These are phyloP conservation scores for Chelidonichthys spinosus DNA, from an alignment of 2,797 vertebrate genomes.

Conservation along the genomic window DNA sequence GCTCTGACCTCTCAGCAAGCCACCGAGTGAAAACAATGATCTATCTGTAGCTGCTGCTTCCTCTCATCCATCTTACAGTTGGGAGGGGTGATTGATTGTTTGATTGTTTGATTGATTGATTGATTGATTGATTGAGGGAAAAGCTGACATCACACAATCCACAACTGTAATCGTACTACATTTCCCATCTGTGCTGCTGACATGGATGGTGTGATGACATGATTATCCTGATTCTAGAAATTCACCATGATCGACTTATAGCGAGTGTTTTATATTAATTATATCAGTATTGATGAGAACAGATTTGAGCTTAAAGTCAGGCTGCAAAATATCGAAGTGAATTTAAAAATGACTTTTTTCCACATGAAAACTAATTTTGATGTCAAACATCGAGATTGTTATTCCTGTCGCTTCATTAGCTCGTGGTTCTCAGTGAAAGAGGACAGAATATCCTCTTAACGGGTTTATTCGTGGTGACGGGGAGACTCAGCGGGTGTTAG, in stretches of 20 bases:
- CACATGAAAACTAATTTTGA: not conserved
- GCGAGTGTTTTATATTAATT: no score
- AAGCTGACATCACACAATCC: conserved; percentile 32
- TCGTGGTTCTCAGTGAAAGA: conserved; percentile 12
- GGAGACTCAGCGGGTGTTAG: not conserved
- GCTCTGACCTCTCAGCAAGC: conserved; percentile 65
- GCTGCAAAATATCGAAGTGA: not conserved
- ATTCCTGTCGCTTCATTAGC: conserved; percentile 10
- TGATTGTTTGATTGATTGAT: conserved; percentile 41
- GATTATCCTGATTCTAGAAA: no score
- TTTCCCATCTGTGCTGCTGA: conserved; percentile 27
- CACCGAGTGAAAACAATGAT: conserved; percentile 67
- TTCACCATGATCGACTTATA: no score
- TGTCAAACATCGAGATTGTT: not conserved
- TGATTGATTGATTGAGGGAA: conserved; percentile 36
- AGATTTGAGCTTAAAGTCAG: not conserved
- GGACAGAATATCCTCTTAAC: conserved; percentile 24
- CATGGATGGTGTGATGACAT: no score
- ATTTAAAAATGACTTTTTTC: not conserved
- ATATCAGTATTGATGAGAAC: not conserved
- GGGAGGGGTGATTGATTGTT: conserved; percentile 34
- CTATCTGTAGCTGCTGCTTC: conserved; percentile 68
- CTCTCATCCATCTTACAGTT: conserved; percentile 68
- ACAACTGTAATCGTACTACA: conserved; percentile 36
- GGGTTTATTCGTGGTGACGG: conserved; percentile 31